phyloP scores from a whole-genome alignment of 2,113 vertebrate species.

The Notiomystis cincta region DNA sequence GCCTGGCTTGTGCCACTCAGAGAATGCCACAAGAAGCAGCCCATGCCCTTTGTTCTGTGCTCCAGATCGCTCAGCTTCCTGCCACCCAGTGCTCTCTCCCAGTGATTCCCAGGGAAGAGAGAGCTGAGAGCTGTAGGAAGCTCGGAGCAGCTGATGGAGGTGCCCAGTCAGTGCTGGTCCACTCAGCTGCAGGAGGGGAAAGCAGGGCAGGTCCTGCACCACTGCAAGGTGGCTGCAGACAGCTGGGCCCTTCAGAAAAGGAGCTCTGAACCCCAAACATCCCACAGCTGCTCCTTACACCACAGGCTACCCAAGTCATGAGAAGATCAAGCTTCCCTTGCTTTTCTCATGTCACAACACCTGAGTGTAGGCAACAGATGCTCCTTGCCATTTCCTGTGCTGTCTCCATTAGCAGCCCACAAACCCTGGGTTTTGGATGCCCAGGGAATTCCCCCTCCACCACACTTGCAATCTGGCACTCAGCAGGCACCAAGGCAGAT shows the following conservation, averaged over 20 bases:
- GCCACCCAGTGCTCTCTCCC: not conserved
- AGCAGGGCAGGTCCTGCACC: not conserved
- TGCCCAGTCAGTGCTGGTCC: accelerated
- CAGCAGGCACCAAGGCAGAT: slow-evolving; percentile 23
- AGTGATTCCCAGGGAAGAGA: not conserved
- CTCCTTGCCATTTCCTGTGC: not conserved
- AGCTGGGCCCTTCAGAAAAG: not conserved
- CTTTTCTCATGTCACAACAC: not conserved
- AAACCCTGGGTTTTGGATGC: not conserved
- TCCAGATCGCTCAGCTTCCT: not conserved
- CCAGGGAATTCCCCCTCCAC: not conserved
- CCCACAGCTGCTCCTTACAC: not conserved
- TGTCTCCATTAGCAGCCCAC: not conserved
- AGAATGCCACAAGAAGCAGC: not conserved
- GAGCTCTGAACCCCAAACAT: not conserved
- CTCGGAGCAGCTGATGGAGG: not conserved
- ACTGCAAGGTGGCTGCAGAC: accelerated
- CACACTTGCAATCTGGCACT: not conserved
- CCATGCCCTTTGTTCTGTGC: not conserved
- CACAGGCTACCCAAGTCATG: not conserved
- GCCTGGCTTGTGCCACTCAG: not conserved
- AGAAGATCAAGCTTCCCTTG: not conserved
- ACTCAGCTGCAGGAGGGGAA: not conserved
- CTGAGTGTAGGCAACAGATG: not conserved
- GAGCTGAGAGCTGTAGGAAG: not conserved